Conservation (phyloP, 1,140 invertebrate species). For the Lordiphosa clarofinis region DNA sequence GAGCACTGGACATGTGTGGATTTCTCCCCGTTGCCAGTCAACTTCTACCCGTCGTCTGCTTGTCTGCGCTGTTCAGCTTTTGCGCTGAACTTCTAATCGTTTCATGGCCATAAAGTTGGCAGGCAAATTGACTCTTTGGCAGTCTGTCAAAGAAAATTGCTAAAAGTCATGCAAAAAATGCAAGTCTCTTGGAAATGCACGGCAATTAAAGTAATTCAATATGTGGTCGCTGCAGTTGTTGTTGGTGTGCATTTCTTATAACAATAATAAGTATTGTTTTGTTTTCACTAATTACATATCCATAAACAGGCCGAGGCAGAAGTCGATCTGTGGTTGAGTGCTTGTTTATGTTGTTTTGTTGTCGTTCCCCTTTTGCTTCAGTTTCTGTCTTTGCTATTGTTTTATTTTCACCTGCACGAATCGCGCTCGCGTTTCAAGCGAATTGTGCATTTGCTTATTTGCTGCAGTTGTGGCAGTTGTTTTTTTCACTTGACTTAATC, state of each 20-base stretch:
- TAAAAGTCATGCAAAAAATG: slow-evolving; percentile 52
- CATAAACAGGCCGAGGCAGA: slow-evolving; percentile 24
- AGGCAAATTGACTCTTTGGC: slow-evolving; percentile 39
- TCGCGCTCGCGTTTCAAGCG: slow-evolving; percentile 47
- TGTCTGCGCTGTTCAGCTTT: background rate
- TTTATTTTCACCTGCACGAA: slow-evolving; percentile 66
- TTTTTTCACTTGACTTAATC: slow-evolving; percentile 44
- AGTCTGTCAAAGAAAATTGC: slow-evolving; percentile 28
- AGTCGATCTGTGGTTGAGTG: slow-evolving; percentile 13
- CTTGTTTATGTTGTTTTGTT: slow-evolving; percentile 34
- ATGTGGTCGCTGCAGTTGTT: slow-evolving; percentile 10
- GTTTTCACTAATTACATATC: slow-evolving; percentile 52
- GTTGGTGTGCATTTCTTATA: slow-evolving; percentile 21
- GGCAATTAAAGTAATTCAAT: slow-evolving; percentile 52
- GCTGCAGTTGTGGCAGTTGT: slow-evolving; percentile 24
- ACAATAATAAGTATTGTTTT: slow-evolving; percentile 51
- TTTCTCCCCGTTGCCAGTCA: background rate
- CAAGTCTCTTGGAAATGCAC: slow-evolving; percentile 33
- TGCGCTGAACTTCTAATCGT: slow-evolving; percentile 6
- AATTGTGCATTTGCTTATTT: slow-evolving; percentile 33
- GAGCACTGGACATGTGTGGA: slow-evolving; percentile 1
- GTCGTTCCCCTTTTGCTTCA: slow-evolving; percentile 10
- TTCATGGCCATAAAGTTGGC: slow-evolving; percentile 17
- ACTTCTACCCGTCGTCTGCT: background rate
- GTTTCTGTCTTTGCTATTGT: slow-evolving; percentile 13